Base-by-base conservation (phyloP, 1,140 invertebrate genomes). In the Drosophila mayri region DNA sequence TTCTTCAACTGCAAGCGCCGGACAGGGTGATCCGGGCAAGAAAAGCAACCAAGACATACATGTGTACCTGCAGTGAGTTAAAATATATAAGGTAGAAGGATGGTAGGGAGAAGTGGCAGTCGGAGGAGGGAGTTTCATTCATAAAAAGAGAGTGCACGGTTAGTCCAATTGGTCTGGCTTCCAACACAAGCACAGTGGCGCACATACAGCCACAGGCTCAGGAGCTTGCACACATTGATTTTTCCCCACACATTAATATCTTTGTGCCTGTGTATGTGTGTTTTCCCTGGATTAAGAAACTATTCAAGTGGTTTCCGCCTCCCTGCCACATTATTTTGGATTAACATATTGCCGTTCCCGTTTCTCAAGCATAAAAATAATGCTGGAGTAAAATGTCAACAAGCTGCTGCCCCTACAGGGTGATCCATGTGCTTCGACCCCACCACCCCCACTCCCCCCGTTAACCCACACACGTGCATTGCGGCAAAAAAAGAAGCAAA, bases 191-290 rank as follows among this genome's bases (percentile, higher is more conserved):
- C 54, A 40, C 37, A 32, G 12, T 22, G 32, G 2, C 16, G 64
- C 76, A 54, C 67, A 74, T 62, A 77, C 81, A 84, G 66, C 50
- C 70, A 65, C 82, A 86, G 57, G 20, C 54, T 25, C 20, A 68
- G 44, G 44, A 61, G 43, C 35, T 58, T 77, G 55, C 68, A 84
- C 77, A 87, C 84, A 88, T 87, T 87, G 84, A 87, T 87, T 87
- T 87, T 88, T 87, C 84, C 84, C 32, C 52, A 38, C 87, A 80
- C 77, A 75, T 30, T 52, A 50, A 50, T 37, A 32, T 37, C 41
- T 46, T 11, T 65, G 38, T 47, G 47, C 10, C 2, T 32, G 20
- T 52, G 37, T 60, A 44, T 60, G 57, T 57, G 35, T 64, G 57
- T 46, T 71, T 59, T 66, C 44, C 40, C 32, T 60, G 58, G 46